These are phyloP conservation scores for Oconnorella tubifera DNA, from an alignment of 2,888 invertebrate species.

Conservation along the genomic window DNA sequence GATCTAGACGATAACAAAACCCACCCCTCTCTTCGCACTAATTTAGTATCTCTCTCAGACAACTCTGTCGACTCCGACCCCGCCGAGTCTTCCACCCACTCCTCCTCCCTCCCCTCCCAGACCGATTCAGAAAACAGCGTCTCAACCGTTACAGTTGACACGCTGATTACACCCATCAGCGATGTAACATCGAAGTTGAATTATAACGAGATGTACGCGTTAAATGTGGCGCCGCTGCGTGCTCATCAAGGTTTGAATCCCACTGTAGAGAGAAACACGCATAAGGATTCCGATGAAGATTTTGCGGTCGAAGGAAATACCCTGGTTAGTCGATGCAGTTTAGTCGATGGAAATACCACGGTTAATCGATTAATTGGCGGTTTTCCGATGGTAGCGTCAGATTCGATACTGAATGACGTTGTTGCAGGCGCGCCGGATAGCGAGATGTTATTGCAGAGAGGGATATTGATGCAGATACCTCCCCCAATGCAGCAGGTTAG, in stretches of 20 bases:
- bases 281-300: slow-evolving; percentile 60
- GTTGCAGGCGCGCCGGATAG: slow-evolving; percentile 9
- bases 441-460: neutral
- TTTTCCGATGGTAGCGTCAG: neutral
- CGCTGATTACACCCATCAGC: slow-evolving; percentile 57
- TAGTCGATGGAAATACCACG: slow-evolving; percentile 6
- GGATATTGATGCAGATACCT: slow-evolving; percentile 8
- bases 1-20: too few species aligned
- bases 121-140: slow-evolving; percentile 44
- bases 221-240: slow-evolving; percentile 60
- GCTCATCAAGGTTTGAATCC: slow-evolving; percentile 82
- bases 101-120: too few species aligned
- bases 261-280: slow-evolving; percentile 73
- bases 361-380: too few species aligned
- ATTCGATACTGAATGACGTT: neutral
- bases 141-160: slow-evolving; percentile 63
- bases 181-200: slow-evolving; percentile 29
- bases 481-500: neutral
- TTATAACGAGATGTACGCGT: slow-evolving; percentile 44
- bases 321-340: slow-evolving; percentile 44
- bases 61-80: too few species aligned
- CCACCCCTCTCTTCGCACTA: too few species aligned
- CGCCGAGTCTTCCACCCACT: too few species aligned
- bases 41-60: too few species aligned
- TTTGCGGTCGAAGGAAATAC: slow-evolving; percentile 57